Conservation (phyloP, 2,888 invertebrate species). For the Perithous albicinctus region DNA sequence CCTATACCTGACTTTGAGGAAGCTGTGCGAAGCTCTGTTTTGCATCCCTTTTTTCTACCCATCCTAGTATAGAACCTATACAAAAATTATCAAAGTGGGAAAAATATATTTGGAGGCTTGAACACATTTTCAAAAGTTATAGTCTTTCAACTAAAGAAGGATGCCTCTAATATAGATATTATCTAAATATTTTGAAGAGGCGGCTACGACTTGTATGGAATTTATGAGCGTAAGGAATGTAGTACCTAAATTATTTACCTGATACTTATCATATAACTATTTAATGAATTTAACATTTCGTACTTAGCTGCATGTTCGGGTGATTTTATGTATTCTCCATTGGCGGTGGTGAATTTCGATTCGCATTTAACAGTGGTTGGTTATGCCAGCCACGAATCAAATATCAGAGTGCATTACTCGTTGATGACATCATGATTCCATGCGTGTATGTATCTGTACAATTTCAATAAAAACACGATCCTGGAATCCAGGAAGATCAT, state of each 20-base stretch:
- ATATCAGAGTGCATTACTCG: constrained; percentile 36
- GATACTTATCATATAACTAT: not conserved
- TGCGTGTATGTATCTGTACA: not conserved
- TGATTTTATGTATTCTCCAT: constrained; percentile 10
- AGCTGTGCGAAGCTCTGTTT: too few species aligned
- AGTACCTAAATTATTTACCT: not conserved
- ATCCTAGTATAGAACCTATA: too few species aligned
- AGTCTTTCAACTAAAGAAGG: too few species aligned
- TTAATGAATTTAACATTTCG: not conserved
- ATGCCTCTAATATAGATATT: too few species aligned
- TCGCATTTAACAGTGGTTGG: not conserved
- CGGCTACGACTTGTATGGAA: too few species aligned
- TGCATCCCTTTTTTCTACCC: too few species aligned
- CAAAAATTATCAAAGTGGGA: too few species aligned
- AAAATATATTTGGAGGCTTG: too few species aligned
- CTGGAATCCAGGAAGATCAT: constrained; percentile 55
- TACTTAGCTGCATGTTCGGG: not conserved
- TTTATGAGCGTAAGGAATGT: too few species aligned
- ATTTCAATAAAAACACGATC: constrained; percentile 13
- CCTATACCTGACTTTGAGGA: too few species aligned
- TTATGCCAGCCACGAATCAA: constrained; percentile 39
- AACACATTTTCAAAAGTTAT: too few species aligned
- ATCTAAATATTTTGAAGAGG: too few species aligned
- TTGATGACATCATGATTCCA: constrained; percentile 18
- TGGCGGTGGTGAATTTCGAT: not conserved